These are phyloP conservation scores for Paramuricea clavata DNA, from an alignment of 92 coral and sea anemone genomes.

Conservation along the genomic window DNA sequence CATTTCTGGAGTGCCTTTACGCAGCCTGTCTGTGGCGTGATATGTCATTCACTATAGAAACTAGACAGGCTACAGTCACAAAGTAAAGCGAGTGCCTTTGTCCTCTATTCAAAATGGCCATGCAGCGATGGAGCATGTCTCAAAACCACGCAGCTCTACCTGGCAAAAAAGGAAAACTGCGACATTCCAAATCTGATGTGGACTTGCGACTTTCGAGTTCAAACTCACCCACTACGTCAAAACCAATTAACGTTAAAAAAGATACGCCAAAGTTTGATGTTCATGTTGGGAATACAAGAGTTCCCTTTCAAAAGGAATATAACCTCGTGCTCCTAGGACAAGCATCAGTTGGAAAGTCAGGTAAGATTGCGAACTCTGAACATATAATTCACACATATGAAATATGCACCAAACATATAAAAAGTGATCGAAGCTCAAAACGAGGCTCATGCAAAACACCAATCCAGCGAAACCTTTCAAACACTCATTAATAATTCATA, in stretches of 20 bases:
- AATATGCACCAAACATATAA: too few relatives aligned
- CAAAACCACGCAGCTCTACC: background rate
- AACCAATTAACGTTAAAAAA: background rate
- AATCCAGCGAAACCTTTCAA: too few relatives aligned
- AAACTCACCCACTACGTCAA: background rate
- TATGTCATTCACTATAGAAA: background rate
- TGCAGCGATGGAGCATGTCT: conserved; percentile 22
- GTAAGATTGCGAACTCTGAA: background rate
- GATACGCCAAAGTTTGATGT: background rate
- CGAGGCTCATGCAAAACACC: background rate
- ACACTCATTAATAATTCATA: too few relatives aligned
- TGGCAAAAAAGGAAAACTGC: conserved; percentile 8
- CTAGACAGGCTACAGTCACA: background rate
- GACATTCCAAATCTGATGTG: background rate
- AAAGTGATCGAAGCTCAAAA: too few relatives aligned
- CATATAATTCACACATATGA: background rate
- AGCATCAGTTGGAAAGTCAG: conserved; percentile 28
- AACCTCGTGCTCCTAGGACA: conserved; percentile 2
- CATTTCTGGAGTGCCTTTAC: background rate
- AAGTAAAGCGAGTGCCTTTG: background rate
- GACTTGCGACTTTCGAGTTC: background rate
- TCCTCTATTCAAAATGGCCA: background rate
- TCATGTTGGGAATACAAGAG: background rate
- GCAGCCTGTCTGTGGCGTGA: background rate
- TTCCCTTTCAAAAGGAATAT: conserved; percentile 4